Evolutionary conservation across 1,140 invertebrate species (phyloP).

Genomic region (Coptotermes formosanus): DNA sequence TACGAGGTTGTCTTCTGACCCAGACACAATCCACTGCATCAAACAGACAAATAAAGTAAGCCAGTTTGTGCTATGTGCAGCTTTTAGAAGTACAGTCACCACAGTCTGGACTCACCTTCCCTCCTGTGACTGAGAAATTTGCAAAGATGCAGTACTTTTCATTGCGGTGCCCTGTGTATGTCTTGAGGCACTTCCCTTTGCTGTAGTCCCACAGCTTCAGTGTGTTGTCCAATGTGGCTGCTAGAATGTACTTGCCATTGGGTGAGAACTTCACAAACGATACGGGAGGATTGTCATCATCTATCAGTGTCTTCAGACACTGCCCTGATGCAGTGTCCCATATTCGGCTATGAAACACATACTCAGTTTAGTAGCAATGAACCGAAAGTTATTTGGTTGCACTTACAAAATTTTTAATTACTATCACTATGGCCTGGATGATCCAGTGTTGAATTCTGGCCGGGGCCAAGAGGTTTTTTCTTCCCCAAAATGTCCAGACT

Average conservation of each 20-base stretch:
- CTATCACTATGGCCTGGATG: too few relatives aligned
- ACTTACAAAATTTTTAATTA: too few relatives aligned
- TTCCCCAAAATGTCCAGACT: too few relatives aligned
- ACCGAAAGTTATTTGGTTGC: too few relatives aligned
- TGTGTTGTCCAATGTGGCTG: slow-evolving; percentile 97
- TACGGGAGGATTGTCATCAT: slow-evolving; percentile 98
- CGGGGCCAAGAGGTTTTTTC: too few relatives aligned
- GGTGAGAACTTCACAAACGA: slow-evolving; percentile 99
- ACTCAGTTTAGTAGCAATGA: background rate
- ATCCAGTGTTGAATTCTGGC: too few relatives aligned
- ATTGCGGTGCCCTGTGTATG: slow-evolving; percentile 97
- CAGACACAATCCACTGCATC: slow-evolving; percentile 96
- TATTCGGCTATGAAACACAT: slow-evolving; percentile 77
- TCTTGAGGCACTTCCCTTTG: slow-evolving; percentile 96
- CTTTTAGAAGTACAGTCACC: background rate
- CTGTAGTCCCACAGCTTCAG: slow-evolving; percentile 99
- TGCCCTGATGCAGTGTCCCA: slow-evolving; percentile 99
- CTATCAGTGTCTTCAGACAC: slow-evolving; percentile 95
- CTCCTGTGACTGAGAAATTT: slow-evolving; percentile 99
- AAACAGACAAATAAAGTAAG: slow-evolving; percentile 33
- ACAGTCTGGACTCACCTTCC: slow-evolving; percentile 70
- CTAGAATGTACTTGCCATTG: slow-evolving; percentile 98
- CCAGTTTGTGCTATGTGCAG: background rate
- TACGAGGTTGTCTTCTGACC: slow-evolving; percentile 98
- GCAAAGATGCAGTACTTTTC: slow-evolving; percentile 99